phyloP scores from a whole-genome alignment of 2,888 invertebrate species.

The Muscina levida region DNA sequence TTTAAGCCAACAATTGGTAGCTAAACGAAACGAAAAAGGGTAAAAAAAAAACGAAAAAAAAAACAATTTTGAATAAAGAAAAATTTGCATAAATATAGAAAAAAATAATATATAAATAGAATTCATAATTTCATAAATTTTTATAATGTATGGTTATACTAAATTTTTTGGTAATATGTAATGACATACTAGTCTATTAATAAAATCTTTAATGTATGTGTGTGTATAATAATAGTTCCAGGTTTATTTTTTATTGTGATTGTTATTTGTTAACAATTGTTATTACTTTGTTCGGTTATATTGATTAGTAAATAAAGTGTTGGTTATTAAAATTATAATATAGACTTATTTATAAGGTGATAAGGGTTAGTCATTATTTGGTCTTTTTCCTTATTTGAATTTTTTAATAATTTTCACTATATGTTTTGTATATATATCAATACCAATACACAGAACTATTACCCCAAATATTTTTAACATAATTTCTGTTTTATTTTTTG shows the following conservation, averaged over 20 bases:
- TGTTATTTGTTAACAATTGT: too few relatives aligned
- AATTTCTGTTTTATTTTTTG: too few relatives aligned
- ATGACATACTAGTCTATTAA: constrained; percentile 10
- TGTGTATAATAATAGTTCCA: constrained; percentile 65
- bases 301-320: background rate
- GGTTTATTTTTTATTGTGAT: constrained; percentile 44
- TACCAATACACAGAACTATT: too few relatives aligned
- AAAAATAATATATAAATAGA: too few relatives aligned
- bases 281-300: too few relatives aligned
- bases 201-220: background rate
- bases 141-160: background rate
- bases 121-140: constrained; percentile 41
- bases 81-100: constrained; percentile 3
- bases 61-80: constrained; percentile 65
- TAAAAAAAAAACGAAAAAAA: constrained; percentile 66
- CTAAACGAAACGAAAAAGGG: constrained; percentile 72
- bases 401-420: too few relatives aligned
- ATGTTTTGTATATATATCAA: too few relatives aligned
- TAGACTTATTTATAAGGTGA: background rate
- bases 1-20: constrained; percentile 77
- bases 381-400: too few relatives aligned
- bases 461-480: too few relatives aligned
- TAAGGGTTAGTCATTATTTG: too few relatives aligned
- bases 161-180: too few relatives aligned
- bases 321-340: background rate